A percentile compares a stretch with the other conserved stretches of the same genome.
These are phyloP conservation scores for Octodon degus DNA, from an alignment of 2,113 vertebrate species.

Conservation along the genomic window DNA sequence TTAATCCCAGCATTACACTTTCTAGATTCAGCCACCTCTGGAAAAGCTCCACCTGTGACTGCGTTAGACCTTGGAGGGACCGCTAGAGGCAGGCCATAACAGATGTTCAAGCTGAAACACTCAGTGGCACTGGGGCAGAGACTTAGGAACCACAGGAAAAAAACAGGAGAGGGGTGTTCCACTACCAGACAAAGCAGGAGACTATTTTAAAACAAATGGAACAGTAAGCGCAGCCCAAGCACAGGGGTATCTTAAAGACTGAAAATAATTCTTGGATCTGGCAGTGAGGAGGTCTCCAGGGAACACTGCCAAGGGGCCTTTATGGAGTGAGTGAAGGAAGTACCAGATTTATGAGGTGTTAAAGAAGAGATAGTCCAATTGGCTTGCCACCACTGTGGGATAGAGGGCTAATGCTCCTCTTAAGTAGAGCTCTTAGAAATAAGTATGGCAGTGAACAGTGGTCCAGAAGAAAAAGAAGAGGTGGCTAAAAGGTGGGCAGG, in stretches of 20 bases:
- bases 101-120: not conserved
- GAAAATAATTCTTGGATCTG: not conserved
- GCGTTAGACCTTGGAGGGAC: not conserved
- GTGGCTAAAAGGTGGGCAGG: not conserved
- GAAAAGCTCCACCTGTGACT: not conserved
- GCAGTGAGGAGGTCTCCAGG: not conserved
- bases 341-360: not conserved
- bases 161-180: not conserved
- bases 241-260: not conserved
- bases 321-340: not conserved
- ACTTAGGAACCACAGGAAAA: not conserved
- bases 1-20: not conserved
- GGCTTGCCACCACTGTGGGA: not conserved
- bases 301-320: not conserved
- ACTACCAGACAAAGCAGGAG: not conserved
- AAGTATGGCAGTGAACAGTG: not conserved
- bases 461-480: not conserved
- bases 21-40: not conserved
- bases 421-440: not conserved
- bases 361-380: not conserved
- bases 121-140: not conserved
- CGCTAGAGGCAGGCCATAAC: not conserved
- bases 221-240: not conserved
- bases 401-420: not conserved
- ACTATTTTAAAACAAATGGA: not conserved